These are phyloP conservation scores for Bufo bufo DNA, from an alignment of 2,113 vertebrate species.

Conservation along the genomic window DNA sequence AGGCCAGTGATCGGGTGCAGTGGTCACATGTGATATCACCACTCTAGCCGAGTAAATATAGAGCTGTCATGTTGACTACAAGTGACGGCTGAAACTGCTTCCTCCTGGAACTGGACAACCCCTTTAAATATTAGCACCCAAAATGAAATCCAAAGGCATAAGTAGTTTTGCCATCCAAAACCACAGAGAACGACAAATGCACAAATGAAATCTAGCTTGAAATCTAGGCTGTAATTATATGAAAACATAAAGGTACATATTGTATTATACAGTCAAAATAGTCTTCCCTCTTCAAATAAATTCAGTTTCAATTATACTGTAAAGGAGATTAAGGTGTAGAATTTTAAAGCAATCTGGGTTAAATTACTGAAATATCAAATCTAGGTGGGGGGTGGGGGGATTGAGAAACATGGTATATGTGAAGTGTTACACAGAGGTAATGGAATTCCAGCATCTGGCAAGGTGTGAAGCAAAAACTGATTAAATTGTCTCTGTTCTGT, in stretches of 20 bases:
- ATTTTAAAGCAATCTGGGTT: slow-evolving; percentile 25
- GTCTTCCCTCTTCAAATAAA: slow-evolving; percentile 12
- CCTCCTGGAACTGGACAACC: too few species aligned
- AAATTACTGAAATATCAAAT: slow-evolving; percentile 55
- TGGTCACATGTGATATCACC: too few species aligned
- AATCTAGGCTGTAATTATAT: slow-evolving; percentile 7
- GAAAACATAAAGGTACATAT: slow-evolving; percentile 15
- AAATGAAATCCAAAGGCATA: not conserved
- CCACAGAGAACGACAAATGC: not conserved
- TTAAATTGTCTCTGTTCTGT: slow-evolving; percentile 64
- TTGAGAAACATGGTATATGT: slow-evolving; percentile 61
- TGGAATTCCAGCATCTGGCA: slow-evolving; percentile 69
- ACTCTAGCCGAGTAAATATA: too few species aligned
- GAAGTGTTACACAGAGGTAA: slow-evolving; percentile 64
- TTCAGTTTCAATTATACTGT: slow-evolving; percentile 24
- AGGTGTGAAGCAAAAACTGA: slow-evolving; percentile 63
- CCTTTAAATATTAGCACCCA: not conserved
- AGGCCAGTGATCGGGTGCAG: too few species aligned
- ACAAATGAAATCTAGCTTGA: slow-evolving; percentile 24
- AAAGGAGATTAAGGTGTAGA: slow-evolving; percentile 27
- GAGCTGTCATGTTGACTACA: too few species aligned
- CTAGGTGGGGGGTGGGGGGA: not conserved
- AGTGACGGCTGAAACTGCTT: too few species aligned
- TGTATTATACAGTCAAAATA: slow-evolving; percentile 20
- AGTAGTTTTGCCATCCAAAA: not conserved